Evolutionary conservation across 2,888 invertebrate species (phyloP), one percentile per base, ranked within the genome.

Genomic region (Notocelia uddmanniana): DNA sequence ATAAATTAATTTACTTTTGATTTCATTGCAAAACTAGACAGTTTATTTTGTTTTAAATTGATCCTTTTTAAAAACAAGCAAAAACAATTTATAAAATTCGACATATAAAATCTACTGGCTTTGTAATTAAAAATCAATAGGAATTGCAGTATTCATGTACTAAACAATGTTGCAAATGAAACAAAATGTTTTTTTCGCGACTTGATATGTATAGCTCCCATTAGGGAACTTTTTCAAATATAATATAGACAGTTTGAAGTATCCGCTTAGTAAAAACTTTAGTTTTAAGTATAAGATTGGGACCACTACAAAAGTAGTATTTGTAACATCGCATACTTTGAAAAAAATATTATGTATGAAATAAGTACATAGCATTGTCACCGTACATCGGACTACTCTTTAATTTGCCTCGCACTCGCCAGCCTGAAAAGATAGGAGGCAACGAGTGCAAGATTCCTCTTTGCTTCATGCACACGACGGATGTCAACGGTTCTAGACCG

Each of bases 381-480:
- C 67, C 68, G 67, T 62, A 72, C 68, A 62, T 18, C 10, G 60
- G 62, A 62, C 68, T 55, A 55, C 62, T 68, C 72, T 62, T 68
- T 72, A 72, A 72, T 72, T 72, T 72, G 72, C 68, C 70, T 72
- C 72, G 62, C 68, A 72, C 72, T 72, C 59, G 62, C 62, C 54
- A 50, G 54, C 26, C 67, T 72, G 72, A 72, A 72, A 72, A 72
- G 72, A 72, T 72, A 62, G 72, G n/a, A 57, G 60, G 60, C 54
- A 55, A 50, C 67, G 72, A 62, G 67, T 68, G 71, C 66, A 71
- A 70, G 70, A 55, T 66, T 70, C 52, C 69, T 63, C 67, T 72
- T 68, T 72, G 55, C 72, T 55, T n/a, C 37, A 48, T 57, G 66
- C 66, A 59, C 64, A 52, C 34, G 55, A 58, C 71, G 68, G 62